phyloP scores from a whole-genome alignment of 2,888 invertebrate genomes.

The Elysia crispata region DNA sequence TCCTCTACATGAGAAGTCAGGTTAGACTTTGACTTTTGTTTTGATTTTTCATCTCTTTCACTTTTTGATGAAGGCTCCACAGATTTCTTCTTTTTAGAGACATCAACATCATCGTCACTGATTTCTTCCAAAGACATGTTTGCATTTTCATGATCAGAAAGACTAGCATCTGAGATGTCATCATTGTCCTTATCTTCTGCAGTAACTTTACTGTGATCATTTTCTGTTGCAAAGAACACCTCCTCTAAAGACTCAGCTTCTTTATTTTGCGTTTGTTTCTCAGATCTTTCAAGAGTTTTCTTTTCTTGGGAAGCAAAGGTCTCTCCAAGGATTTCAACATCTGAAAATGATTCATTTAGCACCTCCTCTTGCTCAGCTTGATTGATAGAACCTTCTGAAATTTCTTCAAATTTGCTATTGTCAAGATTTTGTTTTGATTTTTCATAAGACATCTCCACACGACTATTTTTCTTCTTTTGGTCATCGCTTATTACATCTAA shows the following conservation, averaged over 20 bases:
- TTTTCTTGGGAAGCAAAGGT: neutral
- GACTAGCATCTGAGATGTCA: conserved; percentile 44
- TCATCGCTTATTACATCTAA: too few relatives aligned
- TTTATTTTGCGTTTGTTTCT: neutral
- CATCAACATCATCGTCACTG: conserved; percentile 48
- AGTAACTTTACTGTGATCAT: conserved; percentile 39
- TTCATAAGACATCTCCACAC: neutral
- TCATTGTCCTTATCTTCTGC: conserved; percentile 50
- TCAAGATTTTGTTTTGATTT: neutral
- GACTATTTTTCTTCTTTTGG: neutral
- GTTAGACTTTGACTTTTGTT: neutral
- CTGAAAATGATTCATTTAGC: conserved; percentile 27
- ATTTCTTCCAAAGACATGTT: conserved; percentile 48
- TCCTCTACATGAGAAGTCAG: neutral
- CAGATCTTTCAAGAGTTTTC: neutral
- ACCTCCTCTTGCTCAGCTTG: conserved; percentile 40
- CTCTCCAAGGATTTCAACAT: conserved; percentile 37
- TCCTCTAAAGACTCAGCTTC: conserved; percentile 47
- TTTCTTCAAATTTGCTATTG: conserved; percentile 46
- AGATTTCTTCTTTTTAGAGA: conserved; percentile 30
- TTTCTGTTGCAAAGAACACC: conserved; percentile 47
- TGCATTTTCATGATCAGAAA: conserved; percentile 44
- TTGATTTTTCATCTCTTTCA: conserved; percentile 5
- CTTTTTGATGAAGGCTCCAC: too few relatives aligned
- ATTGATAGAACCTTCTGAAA: conserved; percentile 47